Conservation (phyloP, 2,888 invertebrate species). For the Aleiodes testaceus region DNA sequence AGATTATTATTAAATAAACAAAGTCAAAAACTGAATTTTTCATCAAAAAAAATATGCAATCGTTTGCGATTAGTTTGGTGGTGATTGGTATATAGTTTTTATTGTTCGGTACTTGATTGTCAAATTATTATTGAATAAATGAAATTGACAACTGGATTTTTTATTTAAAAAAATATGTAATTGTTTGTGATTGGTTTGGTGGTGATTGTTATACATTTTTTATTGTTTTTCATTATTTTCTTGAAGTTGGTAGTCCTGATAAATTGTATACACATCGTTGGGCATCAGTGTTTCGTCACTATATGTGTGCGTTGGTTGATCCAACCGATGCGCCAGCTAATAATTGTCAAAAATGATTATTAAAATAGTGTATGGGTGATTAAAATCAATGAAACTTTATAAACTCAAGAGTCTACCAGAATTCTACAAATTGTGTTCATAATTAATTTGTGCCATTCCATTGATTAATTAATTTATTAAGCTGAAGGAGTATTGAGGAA, state of each 20-base stretch:
- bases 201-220: too few relatives aligned
- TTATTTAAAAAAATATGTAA: too few relatives aligned
- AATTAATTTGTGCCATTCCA: slow-evolving; percentile 16
- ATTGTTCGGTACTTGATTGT: too few relatives aligned
- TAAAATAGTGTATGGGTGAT: slow-evolving; percentile 8
- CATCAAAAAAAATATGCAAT: too few relatives aligned
- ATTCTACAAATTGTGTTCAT: slow-evolving; percentile 1
- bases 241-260: background rate
- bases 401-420: background rate
- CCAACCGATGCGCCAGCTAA: slow-evolving; percentile 23
- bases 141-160: too few relatives aligned
- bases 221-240: too few relatives aligned
- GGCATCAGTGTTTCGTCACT: slow-evolving; percentile 21
- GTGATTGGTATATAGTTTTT: too few relatives aligned
- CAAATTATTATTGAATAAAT: too few relatives aligned
- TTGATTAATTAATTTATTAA: background rate
- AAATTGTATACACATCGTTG: slow-evolving; percentile 20
- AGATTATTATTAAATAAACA: too few relatives aligned
- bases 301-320: slow-evolving; percentile 32
- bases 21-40: too few relatives aligned
- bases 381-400: slow-evolving; percentile 17
- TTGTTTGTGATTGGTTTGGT: too few relatives aligned
- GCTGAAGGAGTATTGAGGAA: background rate
- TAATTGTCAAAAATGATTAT: slow-evolving; percentile 37
- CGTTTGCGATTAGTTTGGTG: too few relatives aligned